A percentile compares a stretch with the other conserved stretches of the same genome.
phyloP scores from a whole-genome alignment of 2,113 vertebrate genomes.

The Spilogale gracilis region DNA sequence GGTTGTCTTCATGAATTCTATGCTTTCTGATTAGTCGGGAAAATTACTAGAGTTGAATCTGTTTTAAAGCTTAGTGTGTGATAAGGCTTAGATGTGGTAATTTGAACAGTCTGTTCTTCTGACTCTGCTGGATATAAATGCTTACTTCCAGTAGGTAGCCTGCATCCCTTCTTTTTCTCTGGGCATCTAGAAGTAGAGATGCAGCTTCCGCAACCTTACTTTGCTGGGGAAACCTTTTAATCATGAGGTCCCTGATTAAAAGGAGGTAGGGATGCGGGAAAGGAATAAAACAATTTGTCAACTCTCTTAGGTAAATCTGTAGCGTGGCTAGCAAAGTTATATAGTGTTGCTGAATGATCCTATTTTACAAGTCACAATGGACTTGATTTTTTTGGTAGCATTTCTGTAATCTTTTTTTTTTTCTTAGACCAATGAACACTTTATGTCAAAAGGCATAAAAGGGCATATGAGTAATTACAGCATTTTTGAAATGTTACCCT shows the following conservation, averaged over 20 bases:
- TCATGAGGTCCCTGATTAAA: background rate
- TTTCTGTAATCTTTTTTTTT: background rate
- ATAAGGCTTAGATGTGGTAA: too few species aligned
- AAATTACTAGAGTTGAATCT: background rate
- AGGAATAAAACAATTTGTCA: constrained; percentile 15
- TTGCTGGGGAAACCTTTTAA: background rate
- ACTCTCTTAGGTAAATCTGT: background rate
- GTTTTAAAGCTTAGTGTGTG: background rate
- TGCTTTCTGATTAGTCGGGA: background rate
- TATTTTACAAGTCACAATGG: background rate
- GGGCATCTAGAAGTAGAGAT: too few species aligned
- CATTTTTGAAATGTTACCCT: background rate
- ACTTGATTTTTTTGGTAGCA: background rate
- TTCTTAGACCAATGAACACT: background rate
- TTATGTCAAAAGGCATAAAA: constrained; percentile 9
- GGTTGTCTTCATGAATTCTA: background rate
- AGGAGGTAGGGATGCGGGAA: background rate
- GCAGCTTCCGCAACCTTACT: background rate
- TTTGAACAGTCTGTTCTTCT: background rate
- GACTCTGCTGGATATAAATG: background rate
- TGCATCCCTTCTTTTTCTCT: background rate
- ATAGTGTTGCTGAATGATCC: background rate
- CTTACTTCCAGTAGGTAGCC: background rate
- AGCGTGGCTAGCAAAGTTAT: background rate
- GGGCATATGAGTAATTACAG: background rate